Conservation (phyloP, 2,888 invertebrate genomes). For the Hemicrepidius hirtus region DNA sequence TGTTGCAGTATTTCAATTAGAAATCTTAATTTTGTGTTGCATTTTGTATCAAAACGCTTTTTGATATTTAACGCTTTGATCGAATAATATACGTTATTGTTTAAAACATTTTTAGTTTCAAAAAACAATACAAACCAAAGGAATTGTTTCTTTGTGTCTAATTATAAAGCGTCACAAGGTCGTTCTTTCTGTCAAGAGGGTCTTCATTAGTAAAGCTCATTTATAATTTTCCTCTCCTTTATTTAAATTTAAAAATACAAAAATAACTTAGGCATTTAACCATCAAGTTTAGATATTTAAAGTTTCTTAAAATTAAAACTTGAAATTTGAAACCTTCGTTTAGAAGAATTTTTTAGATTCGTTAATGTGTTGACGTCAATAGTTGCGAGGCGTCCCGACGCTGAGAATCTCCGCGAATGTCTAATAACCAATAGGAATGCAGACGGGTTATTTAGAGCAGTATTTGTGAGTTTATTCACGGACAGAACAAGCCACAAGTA, state of each 20-base stretch:
- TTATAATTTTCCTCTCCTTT: constrained; percentile 1
- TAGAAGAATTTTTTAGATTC: constrained; percentile 15
- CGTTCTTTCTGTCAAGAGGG: constrained; percentile 21
- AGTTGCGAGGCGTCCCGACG: constrained; percentile 44
- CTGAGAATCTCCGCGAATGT: constrained; percentile 51
- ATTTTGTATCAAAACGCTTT: background rate
- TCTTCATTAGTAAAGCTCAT: constrained; percentile 7
- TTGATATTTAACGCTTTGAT: background rate
- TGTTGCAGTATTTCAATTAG: background rate
- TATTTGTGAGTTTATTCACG: constrained; percentile 50
- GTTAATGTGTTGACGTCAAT: constrained; percentile 48
- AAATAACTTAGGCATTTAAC: background rate
- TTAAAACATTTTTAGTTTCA: background rate
- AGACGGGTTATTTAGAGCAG: constrained; percentile 54
- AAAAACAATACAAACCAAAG: constrained; percentile 1
- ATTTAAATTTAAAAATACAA: background rate
- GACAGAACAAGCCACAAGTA: constrained; percentile 12
- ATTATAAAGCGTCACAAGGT: constrained; percentile 19
- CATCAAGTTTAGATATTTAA: background rate
- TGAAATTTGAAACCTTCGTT: constrained; percentile 13
- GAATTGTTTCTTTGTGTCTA: constrained; percentile 25
- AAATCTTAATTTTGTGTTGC: background rate
- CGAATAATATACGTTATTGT: too few species aligned
- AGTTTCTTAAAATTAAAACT: background rate
- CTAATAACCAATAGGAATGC: constrained; percentile 52